Evolutionary conservation across 1,140 invertebrate species (phyloP), one percentile per base, ranked within the genome.

Genomic region (Mizuhopecten yessoensis): DNA sequence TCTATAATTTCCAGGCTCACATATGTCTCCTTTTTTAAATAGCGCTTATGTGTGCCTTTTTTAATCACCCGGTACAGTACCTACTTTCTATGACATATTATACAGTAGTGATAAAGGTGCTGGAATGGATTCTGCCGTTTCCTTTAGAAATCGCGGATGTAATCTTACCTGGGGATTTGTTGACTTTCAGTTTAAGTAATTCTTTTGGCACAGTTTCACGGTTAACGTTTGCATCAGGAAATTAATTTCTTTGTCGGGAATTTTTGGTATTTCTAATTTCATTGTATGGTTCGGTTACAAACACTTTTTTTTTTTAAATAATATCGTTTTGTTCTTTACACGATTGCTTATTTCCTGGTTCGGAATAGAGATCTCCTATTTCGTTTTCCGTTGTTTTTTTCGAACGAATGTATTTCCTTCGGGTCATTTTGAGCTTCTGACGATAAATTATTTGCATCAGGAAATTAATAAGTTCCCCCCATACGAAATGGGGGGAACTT

Each of bases 391-490:
- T 87, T 36, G 87, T 90, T 34, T 36, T 13, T 49, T 90, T 90
- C 0, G 86, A 87, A 33, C 87, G 42, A 45, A 91, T 91, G 36
- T 91, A 91, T 13, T 57, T 86, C 87, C 86, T 91, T 91, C 45
- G 87, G 57, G 34, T 91, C 89, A 33, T 86, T 34, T 49, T 89
- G 86, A 34, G 88, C 90, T 1, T 89, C 49, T 87, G 42, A 34
- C n/a, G 88, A 49, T 34, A 91, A 0, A 1, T 86, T 33, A 34
- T 91, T 89, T 86, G 42, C 57, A 33, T 91, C 36, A n/a, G n/a
- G n/a, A n/a, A n/a, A n/a, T n/a, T n/a, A n/a, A n/a, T n/a, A n/a
- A n/a, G n/a, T n/a, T n/a, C n/a, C n/a, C n/a, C n/a, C n/a, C n/a
- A n/a, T n/a, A n/a, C n/a, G n/a, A n/a, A n/a, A n/a, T n/a, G n/a